phyloP scores from a whole-genome alignment of 2,888 invertebrate genomes.

The Drosophila peninsularis region DNA sequence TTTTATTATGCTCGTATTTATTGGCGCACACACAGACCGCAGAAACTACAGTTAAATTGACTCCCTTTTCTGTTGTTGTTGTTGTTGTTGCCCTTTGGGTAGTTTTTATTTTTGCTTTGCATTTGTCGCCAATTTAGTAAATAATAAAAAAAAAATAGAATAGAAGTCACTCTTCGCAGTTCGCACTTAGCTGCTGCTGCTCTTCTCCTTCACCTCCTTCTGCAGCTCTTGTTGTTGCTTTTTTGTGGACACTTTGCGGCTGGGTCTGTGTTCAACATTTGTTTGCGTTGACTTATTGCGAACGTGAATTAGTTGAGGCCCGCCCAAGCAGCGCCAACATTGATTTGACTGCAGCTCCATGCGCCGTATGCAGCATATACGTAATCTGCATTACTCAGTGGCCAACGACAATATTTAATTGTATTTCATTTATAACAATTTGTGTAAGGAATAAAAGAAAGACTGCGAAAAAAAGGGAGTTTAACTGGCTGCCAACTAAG shows the following conservation, averaged over 20 bases:
- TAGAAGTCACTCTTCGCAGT: conserved; percentile 71
- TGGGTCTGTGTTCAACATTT: conserved; percentile 65
- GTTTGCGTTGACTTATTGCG: conserved; percentile 77
- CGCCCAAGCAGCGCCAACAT: conserved; percentile 37
- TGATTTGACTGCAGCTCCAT: conserved; percentile 59
- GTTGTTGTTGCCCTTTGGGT: conserved; percentile 34
- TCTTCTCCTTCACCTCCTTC: conserved; percentile 2
- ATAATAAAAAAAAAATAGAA: conserved; percentile 66
- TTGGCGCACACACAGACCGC: conserved; percentile 63
- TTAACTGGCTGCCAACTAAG: conserved; percentile 7
- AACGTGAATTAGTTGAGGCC: conserved; percentile 72
- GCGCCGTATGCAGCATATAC: conserved; percentile 70
- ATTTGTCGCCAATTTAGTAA: conserved; percentile 81
- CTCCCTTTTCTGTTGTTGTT: conserved; percentile 50
- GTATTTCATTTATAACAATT: conserved; percentile 79
- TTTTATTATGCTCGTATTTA: conserved; percentile 76
- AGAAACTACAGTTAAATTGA: conserved; percentile 73
- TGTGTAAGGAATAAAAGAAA: conserved; percentile 36
- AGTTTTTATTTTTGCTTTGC: conserved; percentile 60
- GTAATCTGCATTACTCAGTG: conserved; percentile 61
- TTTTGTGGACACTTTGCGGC: conserved; percentile 72
- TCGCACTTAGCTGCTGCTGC: conserved; percentile 60
- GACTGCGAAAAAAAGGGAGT: conserved; percentile 3
- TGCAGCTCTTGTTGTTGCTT: conserved; percentile 42
- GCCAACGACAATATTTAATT: conserved; percentile 64